A percentile compares a stretch with the other conserved stretches of the same genome.
Conservation (phyloP, 2,888 invertebrate genomes). For the Tolmerus cingulatus region DNA sequence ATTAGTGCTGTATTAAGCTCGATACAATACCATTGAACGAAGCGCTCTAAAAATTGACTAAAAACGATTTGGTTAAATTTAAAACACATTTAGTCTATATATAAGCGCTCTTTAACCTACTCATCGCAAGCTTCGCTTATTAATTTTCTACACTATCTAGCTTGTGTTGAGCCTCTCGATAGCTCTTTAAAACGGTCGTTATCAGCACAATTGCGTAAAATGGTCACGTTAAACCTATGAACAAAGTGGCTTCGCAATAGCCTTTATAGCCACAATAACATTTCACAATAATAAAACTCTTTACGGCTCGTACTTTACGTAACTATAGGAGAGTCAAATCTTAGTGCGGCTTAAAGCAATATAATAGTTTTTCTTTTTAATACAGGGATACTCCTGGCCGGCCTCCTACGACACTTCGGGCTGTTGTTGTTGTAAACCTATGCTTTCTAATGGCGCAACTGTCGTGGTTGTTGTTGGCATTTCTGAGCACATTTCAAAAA, state of each 20-base stretch:
- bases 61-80: not conserved
- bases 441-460: not conserved
- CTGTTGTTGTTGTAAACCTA: not conserved
- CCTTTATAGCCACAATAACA: not conserved
- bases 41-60: not conserved
- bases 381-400: not conserved
- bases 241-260: not conserved
- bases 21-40: not conserved
- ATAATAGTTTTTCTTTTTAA: not conserved
- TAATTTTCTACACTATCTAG: conserved; percentile 11
- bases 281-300: not conserved
- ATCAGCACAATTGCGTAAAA: not conserved
- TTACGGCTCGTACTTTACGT: not conserved
- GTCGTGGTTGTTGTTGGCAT: conserved; percentile 3
- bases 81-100: not conserved
- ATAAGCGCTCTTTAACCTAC: not conserved
- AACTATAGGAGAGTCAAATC: not conserved
- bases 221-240: not conserved
- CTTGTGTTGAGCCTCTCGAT: not conserved
- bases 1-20: not conserved
- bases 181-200: not conserved
- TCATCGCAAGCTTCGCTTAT: not conserved
- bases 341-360: not conserved
- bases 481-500: conserved; percentile 57
- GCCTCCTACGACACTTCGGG: not conserved